Evolutionary conservation across 2,113 vertebrate species (phyloP).

Genomic region (Trochalopteron elliotii): DNA sequence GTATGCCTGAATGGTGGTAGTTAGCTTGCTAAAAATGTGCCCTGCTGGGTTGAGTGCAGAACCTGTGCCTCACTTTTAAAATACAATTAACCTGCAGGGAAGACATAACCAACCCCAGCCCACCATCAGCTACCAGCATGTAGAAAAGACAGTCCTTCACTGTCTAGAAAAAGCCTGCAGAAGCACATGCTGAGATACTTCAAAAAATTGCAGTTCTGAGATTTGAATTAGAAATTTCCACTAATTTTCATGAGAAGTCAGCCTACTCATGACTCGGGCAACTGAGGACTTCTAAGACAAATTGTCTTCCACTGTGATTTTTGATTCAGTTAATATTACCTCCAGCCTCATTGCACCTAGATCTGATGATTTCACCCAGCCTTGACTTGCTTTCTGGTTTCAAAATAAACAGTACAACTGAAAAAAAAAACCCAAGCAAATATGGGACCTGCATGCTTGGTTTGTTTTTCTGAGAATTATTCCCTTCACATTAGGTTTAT

Average conservation of each 20-base stretch:
- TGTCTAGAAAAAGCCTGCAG: neutral
- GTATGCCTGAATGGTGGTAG: neutral
- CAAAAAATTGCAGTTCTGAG: neutral
- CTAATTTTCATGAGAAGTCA: neutral
- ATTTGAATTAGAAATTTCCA: neutral
- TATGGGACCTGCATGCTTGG: neutral
- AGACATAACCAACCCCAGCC: neutral
- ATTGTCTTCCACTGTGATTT: neutral
- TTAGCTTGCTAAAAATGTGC: neutral
- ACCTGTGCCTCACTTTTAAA: neutral
- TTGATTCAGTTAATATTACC: neutral
- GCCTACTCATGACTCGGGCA: neutral
- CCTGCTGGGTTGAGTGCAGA: neutral
- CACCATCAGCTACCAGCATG: neutral
- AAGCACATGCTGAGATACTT: neutral
- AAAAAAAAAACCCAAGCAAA: neutral
- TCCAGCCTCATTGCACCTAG: neutral
- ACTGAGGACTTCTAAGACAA: neutral
- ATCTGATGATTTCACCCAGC: rapidly evolving
- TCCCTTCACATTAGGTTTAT: neutral
- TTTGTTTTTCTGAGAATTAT: neutral
- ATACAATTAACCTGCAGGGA: neutral
- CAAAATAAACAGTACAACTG: neutral
- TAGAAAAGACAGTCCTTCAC: neutral
- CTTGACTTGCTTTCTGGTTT: neutral